Evolutionary conservation across 2,113 vertebrate genomes (phyloP).

Genomic region (Setophaga coronata): DNA sequence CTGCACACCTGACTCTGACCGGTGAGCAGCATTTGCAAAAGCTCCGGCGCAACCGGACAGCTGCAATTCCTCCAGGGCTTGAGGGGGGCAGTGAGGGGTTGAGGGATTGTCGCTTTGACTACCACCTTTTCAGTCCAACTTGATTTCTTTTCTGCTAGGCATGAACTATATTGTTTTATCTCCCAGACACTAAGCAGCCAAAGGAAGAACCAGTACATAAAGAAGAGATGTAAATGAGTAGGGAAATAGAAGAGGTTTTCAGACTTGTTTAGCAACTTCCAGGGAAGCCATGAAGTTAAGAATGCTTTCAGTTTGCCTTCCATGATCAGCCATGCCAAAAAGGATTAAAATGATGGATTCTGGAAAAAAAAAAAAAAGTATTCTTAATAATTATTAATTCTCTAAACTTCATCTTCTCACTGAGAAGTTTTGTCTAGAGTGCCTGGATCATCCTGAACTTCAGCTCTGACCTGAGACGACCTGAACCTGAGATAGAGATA

Average conservation of each 20-base stretch:
- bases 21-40: accelerated
- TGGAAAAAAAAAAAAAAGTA: background rate
- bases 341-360: background rate
- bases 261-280: background rate
- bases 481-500: background rate
- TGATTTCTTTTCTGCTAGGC: background rate
- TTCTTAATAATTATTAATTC: background rate
- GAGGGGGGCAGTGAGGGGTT: background rate
- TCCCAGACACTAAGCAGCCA: background rate
- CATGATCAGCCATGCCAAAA: background rate
- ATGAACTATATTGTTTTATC: background rate
- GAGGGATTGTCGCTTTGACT: background rate
- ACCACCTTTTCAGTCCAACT: accelerated
- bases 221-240: background rate
- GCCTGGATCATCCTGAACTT: background rate
- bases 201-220: background rate
- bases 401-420: background rate
- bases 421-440: background rate
- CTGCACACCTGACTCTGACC: background rate
- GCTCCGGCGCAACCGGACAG: accelerated
- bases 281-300: background rate
- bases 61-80: accelerated
- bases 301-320: background rate
- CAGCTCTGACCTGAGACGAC: background rate
- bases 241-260: background rate